Conservation (phyloP, 2,113 vertebrate genomes). For the Microcebus ravelobensis region DNA sequence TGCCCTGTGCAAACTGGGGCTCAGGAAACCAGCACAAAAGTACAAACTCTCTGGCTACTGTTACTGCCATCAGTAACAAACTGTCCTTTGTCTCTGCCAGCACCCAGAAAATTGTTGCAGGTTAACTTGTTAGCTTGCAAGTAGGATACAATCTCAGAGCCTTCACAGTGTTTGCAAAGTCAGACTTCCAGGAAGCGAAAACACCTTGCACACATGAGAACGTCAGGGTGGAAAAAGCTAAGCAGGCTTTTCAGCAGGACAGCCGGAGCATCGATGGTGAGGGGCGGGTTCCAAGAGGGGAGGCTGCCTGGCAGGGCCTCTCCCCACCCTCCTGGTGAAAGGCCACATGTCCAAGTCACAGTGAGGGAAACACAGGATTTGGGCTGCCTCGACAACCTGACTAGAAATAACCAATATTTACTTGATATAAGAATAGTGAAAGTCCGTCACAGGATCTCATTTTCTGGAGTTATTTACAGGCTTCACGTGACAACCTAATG, state of each 20-base stretch:
- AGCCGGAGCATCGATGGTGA: too few species aligned
- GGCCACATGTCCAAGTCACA: neutral
- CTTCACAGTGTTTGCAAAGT: neutral
- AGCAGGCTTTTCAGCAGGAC: neutral
- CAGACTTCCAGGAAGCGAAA: neutral
- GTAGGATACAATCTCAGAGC: neutral
- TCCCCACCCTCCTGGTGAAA: neutral
- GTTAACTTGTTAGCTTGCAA: neutral
- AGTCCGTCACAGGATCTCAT: neutral
- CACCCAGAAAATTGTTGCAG: neutral
- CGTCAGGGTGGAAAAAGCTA: accelerated
- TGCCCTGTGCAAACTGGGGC: neutral
- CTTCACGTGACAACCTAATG: neutral
- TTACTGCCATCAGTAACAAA: neutral
- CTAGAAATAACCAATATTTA: slow-evolving; percentile 13
- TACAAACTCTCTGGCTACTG: neutral
- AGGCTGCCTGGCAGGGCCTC: neutral
- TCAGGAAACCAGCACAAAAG: neutral
- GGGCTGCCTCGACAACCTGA: neutral
- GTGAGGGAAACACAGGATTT: neutral
- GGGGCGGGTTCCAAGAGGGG: neutral
- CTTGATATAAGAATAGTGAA: neutral
- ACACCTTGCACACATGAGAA: accelerated
- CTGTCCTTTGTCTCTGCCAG: neutral
- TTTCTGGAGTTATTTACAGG: slow-evolving; percentile 44